Percentiles rank a stretch among this genome's conserved stretches.
phyloP scores from a whole-genome alignment of 2,113 vertebrate genomes.

The Campylomormyrus tamandua region DNA sequence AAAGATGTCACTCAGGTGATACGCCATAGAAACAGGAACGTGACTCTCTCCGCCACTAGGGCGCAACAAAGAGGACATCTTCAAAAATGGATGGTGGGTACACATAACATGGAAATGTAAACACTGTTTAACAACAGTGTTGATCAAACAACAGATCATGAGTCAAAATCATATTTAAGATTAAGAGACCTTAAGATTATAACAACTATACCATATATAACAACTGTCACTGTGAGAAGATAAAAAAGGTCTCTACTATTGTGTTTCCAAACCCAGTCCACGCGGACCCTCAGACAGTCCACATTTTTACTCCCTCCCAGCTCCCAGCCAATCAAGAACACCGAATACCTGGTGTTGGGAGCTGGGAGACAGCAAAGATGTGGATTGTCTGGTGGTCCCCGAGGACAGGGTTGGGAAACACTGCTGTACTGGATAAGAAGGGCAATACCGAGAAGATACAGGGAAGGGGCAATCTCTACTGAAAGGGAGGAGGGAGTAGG shows the following conservation, averaged over 20 bases:
- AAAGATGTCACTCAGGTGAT: constrained; percentile 94
- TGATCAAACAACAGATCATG: background rate
- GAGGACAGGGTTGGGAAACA: background rate
- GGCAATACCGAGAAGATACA: background rate
- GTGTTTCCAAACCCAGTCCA: background rate
- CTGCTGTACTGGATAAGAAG: background rate
- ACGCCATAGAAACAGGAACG: constrained; percentile 78
- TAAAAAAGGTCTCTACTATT: background rate
- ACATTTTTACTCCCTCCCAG: background rate
- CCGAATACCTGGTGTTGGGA: background rate
- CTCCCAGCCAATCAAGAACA: background rate
- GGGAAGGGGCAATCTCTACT: background rate
- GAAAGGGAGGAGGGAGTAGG: background rate
- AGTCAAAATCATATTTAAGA: background rate
- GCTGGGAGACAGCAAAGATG: background rate
- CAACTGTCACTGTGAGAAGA: background rate
- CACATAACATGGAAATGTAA: background rate
- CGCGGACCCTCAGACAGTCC: background rate
- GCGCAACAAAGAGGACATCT: constrained; percentile 1
- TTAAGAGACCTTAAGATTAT: background rate
- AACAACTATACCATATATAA: background rate
- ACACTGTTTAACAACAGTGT: background rate
- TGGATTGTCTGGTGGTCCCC: background rate
- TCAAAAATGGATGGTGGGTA: background rate
- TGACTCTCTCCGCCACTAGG: constrained; percentile 74